These are phyloP conservation scores for Mnemiopsis leidyi DNA, from an alignment of 37 sponge, comb jelly and placozoan genomes.

Conservation along the genomic window DNA sequence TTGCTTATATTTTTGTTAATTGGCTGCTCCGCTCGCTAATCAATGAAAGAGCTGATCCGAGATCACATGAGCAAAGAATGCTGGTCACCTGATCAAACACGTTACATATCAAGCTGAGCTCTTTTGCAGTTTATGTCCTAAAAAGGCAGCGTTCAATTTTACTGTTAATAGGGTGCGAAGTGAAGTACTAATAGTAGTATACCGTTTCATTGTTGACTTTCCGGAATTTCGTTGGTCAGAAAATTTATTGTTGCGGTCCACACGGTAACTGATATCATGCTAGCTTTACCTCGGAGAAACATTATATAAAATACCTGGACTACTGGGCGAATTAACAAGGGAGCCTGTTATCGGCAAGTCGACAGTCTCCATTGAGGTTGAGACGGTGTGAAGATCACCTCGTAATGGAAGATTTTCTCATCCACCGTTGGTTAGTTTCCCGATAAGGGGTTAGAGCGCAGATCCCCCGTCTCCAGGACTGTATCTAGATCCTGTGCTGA, in stretches of 20 bases:
- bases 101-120: neutral
- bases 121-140: neutral
- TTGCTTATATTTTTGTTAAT: neutral
- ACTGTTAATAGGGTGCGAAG: neutral
- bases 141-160: neutral
- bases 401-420: neutral
- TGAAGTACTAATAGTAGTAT: neutral
- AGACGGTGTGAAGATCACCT: neutral
- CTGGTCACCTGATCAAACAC: neutral
- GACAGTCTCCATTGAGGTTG: too few species aligned
- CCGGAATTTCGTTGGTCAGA: neutral
- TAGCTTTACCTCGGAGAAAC: neutral
- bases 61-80: neutral
- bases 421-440: neutral
- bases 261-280: neutral
- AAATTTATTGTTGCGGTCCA: neutral
- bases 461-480: neutral
- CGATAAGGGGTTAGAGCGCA: neutral
- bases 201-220: neutral
- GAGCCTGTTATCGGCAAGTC: too few species aligned
- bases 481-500: neutral
- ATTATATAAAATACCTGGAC: neutral
- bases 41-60: neutral
- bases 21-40: neutral
- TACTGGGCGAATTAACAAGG: too few species aligned